These are phyloP conservation scores for Neomorphus geoffroyi DNA, from an alignment of 2,797 vertebrate species.

Conservation along the genomic window DNA sequence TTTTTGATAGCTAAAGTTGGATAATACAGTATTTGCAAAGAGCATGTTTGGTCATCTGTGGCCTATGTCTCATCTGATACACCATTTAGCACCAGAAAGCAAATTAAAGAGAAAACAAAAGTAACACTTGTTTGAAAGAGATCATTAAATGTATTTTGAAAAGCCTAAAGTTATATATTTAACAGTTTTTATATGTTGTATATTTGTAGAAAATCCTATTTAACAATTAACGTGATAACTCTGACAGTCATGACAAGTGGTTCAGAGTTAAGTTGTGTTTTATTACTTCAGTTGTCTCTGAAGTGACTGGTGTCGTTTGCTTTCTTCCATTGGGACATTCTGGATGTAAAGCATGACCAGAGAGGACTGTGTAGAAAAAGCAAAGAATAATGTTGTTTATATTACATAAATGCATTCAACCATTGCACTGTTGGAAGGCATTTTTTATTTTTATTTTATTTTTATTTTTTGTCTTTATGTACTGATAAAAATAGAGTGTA, in stretches of 20 bases:
- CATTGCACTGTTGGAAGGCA: constrained; percentile 80
- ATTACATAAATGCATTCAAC: constrained; percentile 84
- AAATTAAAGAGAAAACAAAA: constrained; percentile 79
- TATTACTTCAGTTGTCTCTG: constrained; percentile 88
- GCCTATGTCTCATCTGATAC: constrained; percentile 77
- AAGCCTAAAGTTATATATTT: constrained; percentile 99
- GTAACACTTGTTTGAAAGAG: constrained; percentile 87
- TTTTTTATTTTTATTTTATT: constrained; percentile 74
- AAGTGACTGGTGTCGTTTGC: constrained; percentile 83
- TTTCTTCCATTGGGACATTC: constrained; percentile 79
- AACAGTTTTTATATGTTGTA: constrained; percentile 99
- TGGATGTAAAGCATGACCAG: constrained; percentile 78
- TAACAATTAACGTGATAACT: constrained; percentile 91
- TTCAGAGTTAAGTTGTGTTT: constrained; percentile 87
- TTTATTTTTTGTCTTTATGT: constrained; percentile 72
- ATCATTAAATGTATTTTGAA: constrained; percentile 99
- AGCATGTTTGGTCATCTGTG: constrained; percentile 84
- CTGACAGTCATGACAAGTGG: constrained; percentile 82
- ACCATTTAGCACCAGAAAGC: constrained; percentile 83
- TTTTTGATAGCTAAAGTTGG: constrained; percentile 88
- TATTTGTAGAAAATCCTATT: constrained; percentile 99
- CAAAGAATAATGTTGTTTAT: constrained; percentile 77
- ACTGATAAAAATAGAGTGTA: constrained; percentile 82
- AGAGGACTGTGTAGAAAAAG: constrained; percentile 79
- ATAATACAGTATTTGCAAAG: constrained; percentile 84